Percentiles rank a stretch among this genome's conserved stretches.
phyloP scores from a whole-genome alignment of 2,888 invertebrate species.

The Drosophila suboccidentalis region DNA sequence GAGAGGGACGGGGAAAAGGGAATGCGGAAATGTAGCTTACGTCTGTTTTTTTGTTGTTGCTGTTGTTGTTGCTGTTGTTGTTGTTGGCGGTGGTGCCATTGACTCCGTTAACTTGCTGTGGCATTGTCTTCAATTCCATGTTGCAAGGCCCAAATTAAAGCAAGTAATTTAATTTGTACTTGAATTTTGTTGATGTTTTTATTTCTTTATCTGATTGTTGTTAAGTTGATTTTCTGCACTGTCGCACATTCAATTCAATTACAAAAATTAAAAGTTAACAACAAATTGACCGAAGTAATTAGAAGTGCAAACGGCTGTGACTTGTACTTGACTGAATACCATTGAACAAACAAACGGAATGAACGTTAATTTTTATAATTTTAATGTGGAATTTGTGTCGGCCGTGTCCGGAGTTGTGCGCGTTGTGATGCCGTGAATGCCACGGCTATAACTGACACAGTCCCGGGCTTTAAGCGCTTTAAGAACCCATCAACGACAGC shows the following conservation, averaged over 20 bases:
- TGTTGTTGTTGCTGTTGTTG: slow-evolving; percentile 23
- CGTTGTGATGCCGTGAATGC: slow-evolving; percentile 72
- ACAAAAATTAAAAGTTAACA: slow-evolving; percentile 9
- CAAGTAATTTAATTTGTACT: slow-evolving; percentile 14
- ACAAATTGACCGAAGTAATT: slow-evolving; percentile 16
- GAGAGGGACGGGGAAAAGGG: not conserved
- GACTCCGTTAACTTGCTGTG: slow-evolving; percentile 36
- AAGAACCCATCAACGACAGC: slow-evolving; percentile 65
- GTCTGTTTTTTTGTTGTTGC: slow-evolving; percentile 40
- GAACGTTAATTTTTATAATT: too few relatives aligned
- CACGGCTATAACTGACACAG: slow-evolving; percentile 73
- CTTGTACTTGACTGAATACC: slow-evolving; percentile 7
- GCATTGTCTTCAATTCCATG: slow-evolving; percentile 61
- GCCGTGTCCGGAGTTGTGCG: slow-evolving; percentile 13
- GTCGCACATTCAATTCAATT: slow-evolving; percentile 38
- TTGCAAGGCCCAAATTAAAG: slow-evolving; percentile 42
- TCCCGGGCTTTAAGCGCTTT: slow-evolving; percentile 61
- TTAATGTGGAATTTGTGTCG: too few relatives aligned
- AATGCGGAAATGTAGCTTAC: slow-evolving; percentile 45
- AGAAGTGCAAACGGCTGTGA: too few relatives aligned
- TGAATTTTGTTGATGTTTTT: slow-evolving; percentile 1
- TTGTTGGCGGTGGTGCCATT: slow-evolving; percentile 28
- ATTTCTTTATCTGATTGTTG: not conserved
- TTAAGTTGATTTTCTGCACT: slow-evolving; percentile 36
- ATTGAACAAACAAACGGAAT: too few relatives aligned